Percentiles rank a stretch among this genome's conserved stretches.
Conservation (phyloP, 2,888 invertebrate species). For the Cyaniris semiargus region DNA sequence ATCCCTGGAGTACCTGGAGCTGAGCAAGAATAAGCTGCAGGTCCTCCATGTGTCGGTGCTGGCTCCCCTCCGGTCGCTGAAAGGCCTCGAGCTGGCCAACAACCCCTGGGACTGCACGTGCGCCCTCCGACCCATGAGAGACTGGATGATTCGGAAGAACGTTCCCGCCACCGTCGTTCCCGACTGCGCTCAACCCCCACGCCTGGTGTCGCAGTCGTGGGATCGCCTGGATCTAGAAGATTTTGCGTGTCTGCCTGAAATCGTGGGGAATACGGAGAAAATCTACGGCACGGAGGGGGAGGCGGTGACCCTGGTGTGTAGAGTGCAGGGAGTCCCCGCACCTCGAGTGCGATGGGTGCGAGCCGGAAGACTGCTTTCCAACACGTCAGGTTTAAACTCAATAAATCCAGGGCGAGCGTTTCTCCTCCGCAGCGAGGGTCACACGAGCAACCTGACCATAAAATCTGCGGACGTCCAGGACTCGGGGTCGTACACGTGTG, state of each 20-base stretch:
- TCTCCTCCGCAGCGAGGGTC: constrained; percentile 83
- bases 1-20: constrained; percentile 87
- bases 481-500: constrained; percentile 87
- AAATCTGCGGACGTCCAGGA: constrained; percentile 87
- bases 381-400: constrained; percentile 68
- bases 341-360: constrained; percentile 87
- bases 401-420: constrained; percentile 81
- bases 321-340: constrained; percentile 85
- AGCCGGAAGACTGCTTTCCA: constrained; percentile 85
- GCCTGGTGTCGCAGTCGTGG: constrained; percentile 85
- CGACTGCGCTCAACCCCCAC: constrained; percentile 83
- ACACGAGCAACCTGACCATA: constrained; percentile 87
- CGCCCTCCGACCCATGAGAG: constrained; percentile 84
- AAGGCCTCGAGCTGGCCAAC: constrained; percentile 87
- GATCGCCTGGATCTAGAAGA: constrained; percentile 88
- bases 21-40: constrained; percentile 87
- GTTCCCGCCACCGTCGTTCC: constrained; percentile 86
- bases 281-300: constrained; percentile 85
- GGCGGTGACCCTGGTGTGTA: constrained; percentile 87
- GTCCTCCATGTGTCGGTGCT: constrained; percentile 84
- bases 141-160: constrained; percentile 89
- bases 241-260: constrained; percentile 88
- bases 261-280: constrained; percentile 80
- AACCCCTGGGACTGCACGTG: constrained; percentile 94
- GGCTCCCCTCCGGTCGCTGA: constrained; percentile 84